Evolutionary conservation across 2,888 invertebrate genomes (phyloP).

Genomic region (Pegoplata infirma): DNA sequence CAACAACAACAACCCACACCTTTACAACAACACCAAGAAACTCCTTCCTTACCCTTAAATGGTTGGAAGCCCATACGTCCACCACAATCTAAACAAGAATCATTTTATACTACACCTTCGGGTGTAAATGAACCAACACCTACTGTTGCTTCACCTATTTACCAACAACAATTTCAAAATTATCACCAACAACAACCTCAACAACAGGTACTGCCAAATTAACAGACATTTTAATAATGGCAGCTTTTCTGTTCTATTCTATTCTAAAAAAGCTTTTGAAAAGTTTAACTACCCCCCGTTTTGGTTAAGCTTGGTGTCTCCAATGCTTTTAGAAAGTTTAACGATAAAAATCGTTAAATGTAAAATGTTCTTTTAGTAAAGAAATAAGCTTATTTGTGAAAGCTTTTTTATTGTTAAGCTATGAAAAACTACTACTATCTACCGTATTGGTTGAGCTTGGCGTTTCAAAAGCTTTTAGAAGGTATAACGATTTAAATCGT

Average conservation of each 20-base stretch:
- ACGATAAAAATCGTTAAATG: neutral
- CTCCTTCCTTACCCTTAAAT: neutral
- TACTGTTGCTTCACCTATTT: slow-evolving; percentile 36
- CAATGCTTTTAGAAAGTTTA: neutral
- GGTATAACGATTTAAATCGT: too few species aligned
- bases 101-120: slow-evolving; percentile 54
- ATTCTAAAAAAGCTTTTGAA: neutral
- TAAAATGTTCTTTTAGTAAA: neutral
- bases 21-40: slow-evolving; percentile 5
- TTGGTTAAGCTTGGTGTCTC: neutral
- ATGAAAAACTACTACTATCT: too few species aligned
- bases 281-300: neutral
- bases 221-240: slow-evolving; percentile 15
- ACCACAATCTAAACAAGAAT: slow-evolving; percentile 66
- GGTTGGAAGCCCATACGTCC: slow-evolving; percentile 70
- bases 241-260: slow-evolving; percentile 33
- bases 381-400: too few species aligned
- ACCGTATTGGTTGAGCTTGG: too few species aligned
- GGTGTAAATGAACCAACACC: slow-evolving; percentile 28
- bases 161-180: slow-evolving; percentile 64
- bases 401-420: too few species aligned
- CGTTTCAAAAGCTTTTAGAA: too few species aligned
- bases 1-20: slow-evolving; percentile 30
- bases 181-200: slow-evolving; percentile 55
- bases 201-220: slow-evolving; percentile 61